These are phyloP conservation scores for Psettodes erumei DNA, from an alignment of 2,113 vertebrate species.

Conservation along the genomic window DNA sequence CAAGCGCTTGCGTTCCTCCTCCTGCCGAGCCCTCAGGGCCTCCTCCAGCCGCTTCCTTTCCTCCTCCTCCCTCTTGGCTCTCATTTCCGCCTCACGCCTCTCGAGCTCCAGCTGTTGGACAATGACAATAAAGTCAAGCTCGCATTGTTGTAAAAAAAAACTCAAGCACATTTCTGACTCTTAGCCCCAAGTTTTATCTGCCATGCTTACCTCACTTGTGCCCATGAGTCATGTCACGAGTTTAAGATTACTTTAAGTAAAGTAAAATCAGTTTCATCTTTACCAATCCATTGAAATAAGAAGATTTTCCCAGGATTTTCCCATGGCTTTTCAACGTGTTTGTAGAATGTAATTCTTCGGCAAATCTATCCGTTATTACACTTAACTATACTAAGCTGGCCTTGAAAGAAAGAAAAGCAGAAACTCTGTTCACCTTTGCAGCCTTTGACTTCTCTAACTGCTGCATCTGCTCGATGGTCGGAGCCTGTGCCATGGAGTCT, in stretches of 20 bases:
- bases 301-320: too few species aligned
- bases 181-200: neutral
- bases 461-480: constrained; percentile 96
- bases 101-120: constrained; percentile 90
- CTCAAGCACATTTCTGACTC: neutral
- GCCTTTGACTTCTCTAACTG: constrained; percentile 96
- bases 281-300: neutral
- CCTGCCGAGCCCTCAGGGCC: constrained; percentile 88
- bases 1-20: constrained; percentile 92
- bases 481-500: constrained; percentile 89
- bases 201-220: too few species aligned
- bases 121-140: constrained; percentile 1
- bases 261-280: neutral
- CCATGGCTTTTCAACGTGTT: neutral
- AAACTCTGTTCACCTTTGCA: constrained; percentile 80
- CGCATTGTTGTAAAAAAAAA: neutral
- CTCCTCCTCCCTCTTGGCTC: constrained; percentile 96
- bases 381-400: neutral
- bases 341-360: neutral
- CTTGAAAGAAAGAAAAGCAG: neutral
- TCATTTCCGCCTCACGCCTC: constrained; percentile 92
- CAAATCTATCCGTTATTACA: neutral
- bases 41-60: constrained; percentile 94
- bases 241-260: too few species aligned
- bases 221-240: too few species aligned